phyloP scores from a whole-genome alignment of 2,888 invertebrate genomes.

The Malthinus seriepunctatus region DNA sequence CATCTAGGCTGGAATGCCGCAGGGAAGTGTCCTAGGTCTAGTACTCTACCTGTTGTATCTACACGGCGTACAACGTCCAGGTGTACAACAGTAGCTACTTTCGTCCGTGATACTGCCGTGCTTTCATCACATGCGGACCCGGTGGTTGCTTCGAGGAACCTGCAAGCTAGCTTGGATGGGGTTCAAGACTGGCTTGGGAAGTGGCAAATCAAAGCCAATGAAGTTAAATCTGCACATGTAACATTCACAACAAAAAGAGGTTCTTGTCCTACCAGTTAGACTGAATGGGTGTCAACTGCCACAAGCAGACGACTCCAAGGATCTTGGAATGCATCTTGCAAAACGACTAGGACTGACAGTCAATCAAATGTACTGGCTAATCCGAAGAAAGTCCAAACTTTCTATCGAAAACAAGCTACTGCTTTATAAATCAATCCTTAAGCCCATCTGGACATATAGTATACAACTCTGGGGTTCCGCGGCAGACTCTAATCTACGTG shows the following conservation, averaged over 20 bases:
- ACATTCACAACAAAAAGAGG: neutral
- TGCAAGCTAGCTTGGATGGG: neutral
- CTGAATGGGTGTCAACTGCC: too few species aligned
- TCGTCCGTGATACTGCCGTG: neutral
- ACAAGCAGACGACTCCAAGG: neutral
- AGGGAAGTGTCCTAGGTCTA: neutral
- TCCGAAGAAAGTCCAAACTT: conserved; percentile 4
- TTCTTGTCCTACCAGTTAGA: too few species aligned
- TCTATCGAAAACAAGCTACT: conserved; percentile 1
- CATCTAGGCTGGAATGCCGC: neutral
- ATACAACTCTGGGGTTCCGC: conserved; percentile 26
- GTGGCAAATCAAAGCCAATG: neutral
- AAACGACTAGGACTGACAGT: conserved; percentile 5
- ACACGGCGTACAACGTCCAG: too few species aligned
- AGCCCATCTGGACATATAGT: conserved; percentile 8
- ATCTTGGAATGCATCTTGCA: too few species aligned
- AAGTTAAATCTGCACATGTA: neutral
- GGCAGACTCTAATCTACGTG: conserved; percentile 16
- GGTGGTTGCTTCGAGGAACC: neutral
- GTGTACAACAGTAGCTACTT: neutral
- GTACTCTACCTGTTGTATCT: too few species aligned
- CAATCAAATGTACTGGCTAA: conserved; percentile 6
- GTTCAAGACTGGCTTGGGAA: neutral
- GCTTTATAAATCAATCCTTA: conserved; percentile 9
- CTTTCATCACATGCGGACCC: neutral